Base-by-base conservation (phyloP, 2,888 invertebrate species). In the Erannis defoliaria region DNA sequence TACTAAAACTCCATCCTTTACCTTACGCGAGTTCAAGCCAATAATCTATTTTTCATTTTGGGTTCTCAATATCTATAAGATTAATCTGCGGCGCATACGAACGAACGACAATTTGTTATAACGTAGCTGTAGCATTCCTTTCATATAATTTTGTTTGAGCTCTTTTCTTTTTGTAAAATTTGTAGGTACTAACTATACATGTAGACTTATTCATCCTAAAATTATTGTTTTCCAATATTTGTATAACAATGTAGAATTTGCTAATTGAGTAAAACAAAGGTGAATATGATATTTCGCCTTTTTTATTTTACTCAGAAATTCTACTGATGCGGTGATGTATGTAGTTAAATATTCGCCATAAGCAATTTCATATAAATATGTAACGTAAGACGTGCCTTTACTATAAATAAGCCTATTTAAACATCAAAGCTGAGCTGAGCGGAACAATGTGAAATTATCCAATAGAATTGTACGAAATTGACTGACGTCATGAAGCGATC, bases 331-430 rank as follows among this genome's bases (percentile, higher is more conserved):
- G 42, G 43, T 18, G 33, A 23, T 38, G 23, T 49, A 8, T 45
- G n/a, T 48, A 50, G 26, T 49, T 50, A 8, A 21, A 23, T 45
- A 48, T 55, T 50, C 35, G 45, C 53, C 53, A 46, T 57, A 48
- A 59, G 49, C 57, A 55, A 64, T 58, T 54, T 46, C 43, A 33
- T 54, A 45, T 62, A 26, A 26, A 51, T 50, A 37, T 49, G 35
- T 49, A 60, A 54, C 51, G 48, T 50, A 64, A 76, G 76, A 74
- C 73, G 85, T 85, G 85, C 85, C 85, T 85, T 84, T 78, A 51
- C 49, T 21, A 73, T 74, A 35, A 76, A 10, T 26, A 14, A 4
- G 14, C n/a, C 8, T 45, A 26, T 4, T 9, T 26, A 45, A 26
- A 26, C 26, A 26, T 5, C 26, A 26, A 43, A 45, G 43, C 26